Conservation (phyloP, 2,113 vertebrate species). For the Nyctibius bracteatus region DNA sequence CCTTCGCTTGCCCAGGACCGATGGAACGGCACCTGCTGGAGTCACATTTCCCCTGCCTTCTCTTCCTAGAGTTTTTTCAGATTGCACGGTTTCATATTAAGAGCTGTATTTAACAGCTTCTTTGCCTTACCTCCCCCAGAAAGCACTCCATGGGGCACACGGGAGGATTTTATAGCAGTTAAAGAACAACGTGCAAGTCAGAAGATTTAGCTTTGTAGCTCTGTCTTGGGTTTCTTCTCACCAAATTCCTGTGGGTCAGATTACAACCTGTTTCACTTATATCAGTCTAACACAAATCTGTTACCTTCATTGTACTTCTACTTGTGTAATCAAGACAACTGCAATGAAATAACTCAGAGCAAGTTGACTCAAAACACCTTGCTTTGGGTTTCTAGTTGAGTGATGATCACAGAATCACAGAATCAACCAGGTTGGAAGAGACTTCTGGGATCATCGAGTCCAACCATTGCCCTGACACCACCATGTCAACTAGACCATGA, state of each 20-base stretch:
- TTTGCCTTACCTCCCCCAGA: background rate
- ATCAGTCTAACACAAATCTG: background rate
- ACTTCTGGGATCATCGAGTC: no score
- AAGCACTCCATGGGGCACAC: background rate
- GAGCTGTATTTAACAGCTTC: background rate
- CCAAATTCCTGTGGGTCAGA: background rate
- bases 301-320: background rate
- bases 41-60: background rate
- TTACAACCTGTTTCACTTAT: background rate
- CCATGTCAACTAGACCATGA: no score
- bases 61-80: background rate
- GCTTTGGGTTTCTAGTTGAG: background rate
- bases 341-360: background rate
- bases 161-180: background rate
- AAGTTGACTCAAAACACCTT: background rate
- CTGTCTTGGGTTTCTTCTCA: background rate
- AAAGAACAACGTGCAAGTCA: background rate
- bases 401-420: no score
- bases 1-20: background rate
- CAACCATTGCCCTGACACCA: no score
- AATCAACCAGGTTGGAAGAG: no score
- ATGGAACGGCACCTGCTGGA: background rate
- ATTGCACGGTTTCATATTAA: background rate
- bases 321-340: background rate
- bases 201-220: background rate